Base-by-base conservation (phyloP, 2,888 invertebrate species). In the Diarsia rubi region DNA sequence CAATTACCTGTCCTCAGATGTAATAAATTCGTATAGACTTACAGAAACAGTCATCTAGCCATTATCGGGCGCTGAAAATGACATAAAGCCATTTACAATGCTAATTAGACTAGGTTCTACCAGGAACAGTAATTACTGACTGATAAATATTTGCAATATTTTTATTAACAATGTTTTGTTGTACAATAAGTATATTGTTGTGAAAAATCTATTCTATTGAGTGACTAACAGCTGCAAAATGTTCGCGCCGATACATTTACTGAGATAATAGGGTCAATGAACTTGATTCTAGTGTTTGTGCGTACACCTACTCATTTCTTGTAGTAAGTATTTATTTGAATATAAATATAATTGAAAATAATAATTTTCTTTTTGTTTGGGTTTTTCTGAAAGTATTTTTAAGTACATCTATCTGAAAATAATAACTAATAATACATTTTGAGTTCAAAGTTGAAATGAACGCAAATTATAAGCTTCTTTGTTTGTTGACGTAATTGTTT, bases 241-340 rank as follows among this genome's bases (percentile, higher is more conserved):
- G 90, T 90, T 88, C 78, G 85, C 85, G 74, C 68, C 84, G 82
- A 88, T 88, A 89, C 86, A 84, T 90, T 84, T 81, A 86, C 90
- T 88, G 87, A 91, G 92, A 93, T 92, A 92, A 91, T 86, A 88
- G 84, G 93, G 92, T 92, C 93, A 83, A 83, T 82, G 93, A 91
- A 91, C 95, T 85, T 88, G 77, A 86, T 88, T 87, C 83, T 84
- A 88, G 77, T 88, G 65, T 88, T 83, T 84, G 75, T 79, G 49
- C 64, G 73, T 60, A 75, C 83, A 68, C 79, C 87, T 75, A 81
- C 77, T 70, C 66, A 62, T 69, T 69, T 73, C 75, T 83, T 83
- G 57, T 76, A 44, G 27, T 60, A 67, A 45, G n/a, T 45, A 75
- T 57, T 66, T 67, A 65, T 75, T 71, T 73, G 45, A 73, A n/a